Evolutionary conservation across 1,140 invertebrate species (phyloP).

Genomic region (Myzus persicae): DNA sequence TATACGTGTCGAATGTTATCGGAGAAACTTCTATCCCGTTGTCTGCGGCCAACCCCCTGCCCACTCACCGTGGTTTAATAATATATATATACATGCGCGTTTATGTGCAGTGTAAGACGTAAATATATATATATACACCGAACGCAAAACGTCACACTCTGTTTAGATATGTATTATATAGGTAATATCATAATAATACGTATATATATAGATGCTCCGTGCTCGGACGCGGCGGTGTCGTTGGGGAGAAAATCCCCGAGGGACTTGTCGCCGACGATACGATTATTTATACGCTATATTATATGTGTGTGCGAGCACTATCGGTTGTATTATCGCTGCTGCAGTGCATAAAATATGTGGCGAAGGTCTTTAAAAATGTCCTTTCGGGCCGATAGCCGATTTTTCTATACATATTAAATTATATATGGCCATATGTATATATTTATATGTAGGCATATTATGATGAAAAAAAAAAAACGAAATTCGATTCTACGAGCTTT

Average conservation of each 20-base stretch:
- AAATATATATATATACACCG: too few species aligned
- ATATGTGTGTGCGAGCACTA: background rate
- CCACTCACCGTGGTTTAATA: background rate
- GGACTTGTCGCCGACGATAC: background rate
- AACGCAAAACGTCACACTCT: background rate
- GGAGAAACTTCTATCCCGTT: background rate
- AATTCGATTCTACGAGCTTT: background rate
- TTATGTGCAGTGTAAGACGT: too few species aligned
- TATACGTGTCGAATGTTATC: background rate
- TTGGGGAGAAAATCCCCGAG: background rate
- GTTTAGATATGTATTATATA: background rate
- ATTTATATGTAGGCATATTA: background rate
- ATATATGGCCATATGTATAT: background rate
- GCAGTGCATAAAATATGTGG: background rate
- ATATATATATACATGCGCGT: background rate
- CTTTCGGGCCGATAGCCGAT: background rate
- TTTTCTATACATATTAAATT: background rate
- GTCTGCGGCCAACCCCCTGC: background rate
- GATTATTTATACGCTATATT: background rate
- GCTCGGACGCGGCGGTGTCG: background rate
- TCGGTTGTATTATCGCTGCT: background rate
- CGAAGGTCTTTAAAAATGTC: background rate
- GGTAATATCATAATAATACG: too few species aligned
- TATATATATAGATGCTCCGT: background rate
- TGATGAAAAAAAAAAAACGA: background rate